phyloP scores from a whole-genome alignment of 2,888 invertebrate species.

The Brachyptera putata region DNA sequence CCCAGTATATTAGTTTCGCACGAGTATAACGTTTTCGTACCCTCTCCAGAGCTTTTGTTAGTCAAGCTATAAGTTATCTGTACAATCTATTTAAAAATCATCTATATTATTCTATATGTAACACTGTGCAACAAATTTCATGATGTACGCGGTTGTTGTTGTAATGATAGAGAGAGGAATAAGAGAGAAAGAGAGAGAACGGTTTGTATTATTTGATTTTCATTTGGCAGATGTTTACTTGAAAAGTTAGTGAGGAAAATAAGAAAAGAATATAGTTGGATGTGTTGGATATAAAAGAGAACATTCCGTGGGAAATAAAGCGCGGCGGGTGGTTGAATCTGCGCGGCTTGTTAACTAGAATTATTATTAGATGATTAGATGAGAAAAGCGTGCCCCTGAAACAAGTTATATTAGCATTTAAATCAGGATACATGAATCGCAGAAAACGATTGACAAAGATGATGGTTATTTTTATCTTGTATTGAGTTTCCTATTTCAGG shows the following conservation, averaged over 20 bases:
- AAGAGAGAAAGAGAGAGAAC: too few species aligned
- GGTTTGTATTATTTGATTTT: not conserved
- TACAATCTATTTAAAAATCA: not conserved
- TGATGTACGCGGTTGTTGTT: not conserved
- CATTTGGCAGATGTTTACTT: not conserved
- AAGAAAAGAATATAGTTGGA: not conserved
- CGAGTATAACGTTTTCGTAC: not conserved
- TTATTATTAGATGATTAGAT: not conserved
- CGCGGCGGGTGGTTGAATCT: not conserved
- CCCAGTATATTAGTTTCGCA: not conserved
- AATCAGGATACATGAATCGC: too few species aligned
- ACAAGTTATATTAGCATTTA: too few species aligned
- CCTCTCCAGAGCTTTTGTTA: too few species aligned
- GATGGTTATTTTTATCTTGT: too few species aligned
- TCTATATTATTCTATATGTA: too few species aligned
- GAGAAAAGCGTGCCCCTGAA: not conserved
- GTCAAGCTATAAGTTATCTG: too few species aligned
- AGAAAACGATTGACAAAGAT: too few species aligned
- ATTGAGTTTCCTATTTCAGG: too few species aligned
- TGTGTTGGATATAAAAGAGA: not conserved
- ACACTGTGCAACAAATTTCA: slow-evolving; percentile 7
- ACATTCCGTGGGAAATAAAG: not conserved
- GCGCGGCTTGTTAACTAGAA: not conserved
- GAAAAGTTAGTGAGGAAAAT: not conserved
- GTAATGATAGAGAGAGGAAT: not conserved